Evolutionary conservation across 1,140 invertebrate species (phyloP).

Genomic region (Theocolax elegans): DNA sequence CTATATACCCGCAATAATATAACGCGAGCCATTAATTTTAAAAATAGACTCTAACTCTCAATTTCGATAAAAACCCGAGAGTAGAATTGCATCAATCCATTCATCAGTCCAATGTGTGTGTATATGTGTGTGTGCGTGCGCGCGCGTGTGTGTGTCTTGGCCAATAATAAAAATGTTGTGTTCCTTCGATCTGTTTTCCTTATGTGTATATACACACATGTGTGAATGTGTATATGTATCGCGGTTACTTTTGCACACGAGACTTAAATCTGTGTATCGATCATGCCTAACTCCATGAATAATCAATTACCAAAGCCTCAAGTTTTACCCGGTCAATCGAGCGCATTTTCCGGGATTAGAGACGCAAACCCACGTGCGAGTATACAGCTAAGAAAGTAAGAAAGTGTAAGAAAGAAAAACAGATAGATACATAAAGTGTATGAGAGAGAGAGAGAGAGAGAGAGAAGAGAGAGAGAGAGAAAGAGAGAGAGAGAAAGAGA

Average conservation of each 20-base stretch:
- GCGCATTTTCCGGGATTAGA: background rate
- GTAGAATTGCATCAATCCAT: conserved; percentile 16
- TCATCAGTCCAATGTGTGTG: background rate
- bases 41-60: background rate
- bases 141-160: background rate
- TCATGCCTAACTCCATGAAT: too few relatives aligned
- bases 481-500: too few relatives aligned
- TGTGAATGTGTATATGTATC: too few relatives aligned
- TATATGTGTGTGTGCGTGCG: background rate
- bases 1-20: background rate
- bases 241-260: too few relatives aligned
- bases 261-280: too few relatives aligned
- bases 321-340: conserved; percentile 7
- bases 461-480: background rate
- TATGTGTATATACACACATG: too few relatives aligned
- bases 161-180: conserved; percentile 23
- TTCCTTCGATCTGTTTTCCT: too few relatives aligned
- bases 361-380: background rate
- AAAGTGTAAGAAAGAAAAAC: too few relatives aligned
- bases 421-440: background rate
- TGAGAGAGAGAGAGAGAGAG: background rate
- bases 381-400: background rate
- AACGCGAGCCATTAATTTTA: conserved; percentile 2
- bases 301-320: conserved; percentile 21
- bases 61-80: background rate